Conservation (phyloP, 1,140 invertebrate species). For the Camponotus vicinus region DNA sequence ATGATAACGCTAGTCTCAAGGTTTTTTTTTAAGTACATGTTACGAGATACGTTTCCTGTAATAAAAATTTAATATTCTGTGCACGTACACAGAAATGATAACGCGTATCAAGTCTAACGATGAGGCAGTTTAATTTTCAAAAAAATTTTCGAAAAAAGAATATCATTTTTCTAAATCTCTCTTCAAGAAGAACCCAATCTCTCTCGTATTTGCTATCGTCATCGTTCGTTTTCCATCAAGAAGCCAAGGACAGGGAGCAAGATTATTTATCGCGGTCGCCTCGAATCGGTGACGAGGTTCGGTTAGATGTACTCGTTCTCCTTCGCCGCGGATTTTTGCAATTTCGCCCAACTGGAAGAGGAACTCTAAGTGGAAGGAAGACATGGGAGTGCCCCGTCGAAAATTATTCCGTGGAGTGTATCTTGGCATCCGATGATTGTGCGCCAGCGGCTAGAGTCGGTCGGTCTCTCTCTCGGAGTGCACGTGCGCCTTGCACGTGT, state of each 20-base stretch:
- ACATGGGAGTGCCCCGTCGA: slow-evolving; percentile 76
- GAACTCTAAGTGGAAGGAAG: slow-evolving; percentile 43
- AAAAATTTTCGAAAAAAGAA: too few relatives aligned
- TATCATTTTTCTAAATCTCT: neutral
- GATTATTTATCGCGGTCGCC: slow-evolving; percentile 41
- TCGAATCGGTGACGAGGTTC: slow-evolving; percentile 17
- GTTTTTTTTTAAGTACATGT: neutral
- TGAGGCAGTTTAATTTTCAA: too few relatives aligned
- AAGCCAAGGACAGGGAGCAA: neutral
- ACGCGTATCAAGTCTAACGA: neutral
- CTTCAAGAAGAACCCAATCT: neutral
- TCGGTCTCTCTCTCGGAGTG: slow-evolving; percentile 78
- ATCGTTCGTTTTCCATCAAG: too few relatives aligned
- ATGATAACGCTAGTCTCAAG: neutral
- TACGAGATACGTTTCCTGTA: neutral
- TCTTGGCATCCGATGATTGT: slow-evolving; percentile 85
- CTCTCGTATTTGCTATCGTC: neutral
- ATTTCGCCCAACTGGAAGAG: slow-evolving; percentile 10
- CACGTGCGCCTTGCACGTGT: slow-evolving; percentile 85
- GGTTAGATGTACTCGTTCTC: slow-evolving; percentile 45
- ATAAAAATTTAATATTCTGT: neutral
- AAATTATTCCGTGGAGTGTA: slow-evolving; percentile 83
- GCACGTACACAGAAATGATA: neutral
- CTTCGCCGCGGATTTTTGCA: slow-evolving; percentile 51
- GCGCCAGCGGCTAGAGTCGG: slow-evolving; percentile 81